Percentiles rank a stretch among this genome's conserved stretches.
Conservation (phyloP, 2,113 vertebrate species). For the Brachionichthys hirsutus region DNA sequence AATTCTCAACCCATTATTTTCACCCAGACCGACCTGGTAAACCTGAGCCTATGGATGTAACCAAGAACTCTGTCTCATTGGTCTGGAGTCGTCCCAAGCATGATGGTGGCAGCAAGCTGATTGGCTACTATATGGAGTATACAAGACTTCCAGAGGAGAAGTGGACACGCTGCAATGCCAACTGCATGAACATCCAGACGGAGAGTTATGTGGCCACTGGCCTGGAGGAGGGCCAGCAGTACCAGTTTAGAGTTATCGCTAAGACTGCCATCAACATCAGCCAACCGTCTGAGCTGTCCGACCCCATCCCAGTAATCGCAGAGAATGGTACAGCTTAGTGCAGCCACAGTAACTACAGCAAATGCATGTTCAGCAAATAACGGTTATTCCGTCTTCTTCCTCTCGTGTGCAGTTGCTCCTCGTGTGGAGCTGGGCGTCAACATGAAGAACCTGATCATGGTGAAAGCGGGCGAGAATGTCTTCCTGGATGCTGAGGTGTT, state of each 20-base stretch:
- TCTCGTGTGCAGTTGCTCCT: constrained; percentile 83
- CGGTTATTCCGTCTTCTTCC: neutral
- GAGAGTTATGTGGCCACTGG: constrained; percentile 90
- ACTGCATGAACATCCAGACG: constrained; percentile 86
- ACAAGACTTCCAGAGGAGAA: constrained; percentile 90
- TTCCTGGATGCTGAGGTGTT: constrained; percentile 90
- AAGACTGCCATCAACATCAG: constrained; percentile 92
- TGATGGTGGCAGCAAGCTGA: constrained; percentile 94
- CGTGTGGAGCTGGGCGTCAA: constrained; percentile 89
- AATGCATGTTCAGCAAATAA: neutral
- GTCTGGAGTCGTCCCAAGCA: constrained; percentile 92
- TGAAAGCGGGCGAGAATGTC: constrained; percentile 94
- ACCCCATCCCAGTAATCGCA: constrained; percentile 87
- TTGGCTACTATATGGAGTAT: constrained; percentile 92
- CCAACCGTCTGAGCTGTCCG: constrained; percentile 91
- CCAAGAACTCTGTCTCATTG: constrained; percentile 86
- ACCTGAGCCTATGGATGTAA: constrained; percentile 94
- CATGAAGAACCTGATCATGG: constrained; percentile 91
- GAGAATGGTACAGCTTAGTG: constrained; percentile 85
- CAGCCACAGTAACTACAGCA: no score
- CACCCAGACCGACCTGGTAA: constrained; percentile 93
- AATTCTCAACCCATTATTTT: neutral
- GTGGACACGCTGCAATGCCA: constrained; percentile 90
- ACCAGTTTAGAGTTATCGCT: constrained; percentile 93
- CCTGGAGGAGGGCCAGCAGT: constrained; percentile 89